These are phyloP conservation scores for Sceliomorpha sp. DNA, from an alignment of 2,888 invertebrate genomes.

Conservation along the genomic window DNA sequence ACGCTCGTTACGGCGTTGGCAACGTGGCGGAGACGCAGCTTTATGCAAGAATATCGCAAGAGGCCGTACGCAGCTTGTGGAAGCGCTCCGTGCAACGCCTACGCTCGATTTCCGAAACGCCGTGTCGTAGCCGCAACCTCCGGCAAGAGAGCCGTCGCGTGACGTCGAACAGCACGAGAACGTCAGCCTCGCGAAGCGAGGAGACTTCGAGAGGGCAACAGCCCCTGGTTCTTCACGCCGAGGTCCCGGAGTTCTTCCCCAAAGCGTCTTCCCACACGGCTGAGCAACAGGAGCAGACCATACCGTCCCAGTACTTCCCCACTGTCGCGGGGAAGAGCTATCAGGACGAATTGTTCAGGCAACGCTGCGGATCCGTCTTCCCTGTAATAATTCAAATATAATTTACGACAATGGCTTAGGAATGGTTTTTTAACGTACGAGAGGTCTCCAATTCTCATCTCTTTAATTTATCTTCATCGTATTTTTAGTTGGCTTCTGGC, in stretches of 20 bases:
- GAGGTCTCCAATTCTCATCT: too few species aligned
- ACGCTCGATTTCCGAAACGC: not conserved
- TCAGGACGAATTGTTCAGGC: conserved; percentile 68
- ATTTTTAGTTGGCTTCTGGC: too few species aligned
- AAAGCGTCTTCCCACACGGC: conserved; percentile 54
- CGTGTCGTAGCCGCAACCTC: too few species aligned
- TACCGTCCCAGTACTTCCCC: conserved; percentile 65
- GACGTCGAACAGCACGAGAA: not conserved
- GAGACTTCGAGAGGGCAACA: not conserved
- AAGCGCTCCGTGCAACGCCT: conserved; percentile 1
- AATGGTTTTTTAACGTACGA: too few species aligned
- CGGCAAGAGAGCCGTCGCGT: not conserved
- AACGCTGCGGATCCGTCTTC: conserved; percentile 58
- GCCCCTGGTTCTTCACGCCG: conserved; percentile 63
- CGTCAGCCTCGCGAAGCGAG: not conserved
- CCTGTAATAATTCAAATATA: too few species aligned
- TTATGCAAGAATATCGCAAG: conserved; percentile 63
- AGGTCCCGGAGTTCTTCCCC: conserved; percentile 77
- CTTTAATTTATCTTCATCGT: too few species aligned
- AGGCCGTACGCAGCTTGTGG: conserved; percentile 67
- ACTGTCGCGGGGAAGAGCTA: conserved; percentile 64
- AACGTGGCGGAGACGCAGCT: conserved; percentile 68
- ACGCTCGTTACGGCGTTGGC: conserved; percentile 60
- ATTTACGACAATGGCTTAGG: too few species aligned
- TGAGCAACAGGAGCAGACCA: conserved; percentile 27